These are phyloP conservation scores for Spilosoma lubricipeda DNA, from an alignment of 2,888 invertebrate genomes.

Conservation along the genomic window DNA sequence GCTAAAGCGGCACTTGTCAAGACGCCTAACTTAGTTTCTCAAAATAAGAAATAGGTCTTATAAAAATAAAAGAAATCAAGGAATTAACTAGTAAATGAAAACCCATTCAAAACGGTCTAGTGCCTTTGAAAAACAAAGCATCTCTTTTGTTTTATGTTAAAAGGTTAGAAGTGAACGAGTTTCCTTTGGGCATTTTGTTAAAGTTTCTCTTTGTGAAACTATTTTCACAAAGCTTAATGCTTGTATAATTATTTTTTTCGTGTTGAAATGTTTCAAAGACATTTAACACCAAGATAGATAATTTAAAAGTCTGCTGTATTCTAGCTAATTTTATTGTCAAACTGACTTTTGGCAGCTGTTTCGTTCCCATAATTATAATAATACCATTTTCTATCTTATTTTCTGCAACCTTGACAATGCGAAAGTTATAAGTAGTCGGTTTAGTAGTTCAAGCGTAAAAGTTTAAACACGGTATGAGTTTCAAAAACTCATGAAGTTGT, in stretches of 20 bases:
- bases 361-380: neutral
- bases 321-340: neutral
- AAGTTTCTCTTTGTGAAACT: conserved; percentile 38
- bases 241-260: conserved; percentile 30
- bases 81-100: neutral
- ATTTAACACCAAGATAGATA: conserved; percentile 30
- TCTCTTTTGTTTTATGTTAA: conserved; percentile 25
- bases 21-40: neutral
- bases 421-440: neutral
- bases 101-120: neutral
- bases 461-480: neutral
- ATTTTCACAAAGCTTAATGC: conserved; percentile 38
- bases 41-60: neutral
- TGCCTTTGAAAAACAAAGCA: conserved; percentile 9
- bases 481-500: too few species aligned
- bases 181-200: conserved; percentile 29
- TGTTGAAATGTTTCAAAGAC: conserved; percentile 28
- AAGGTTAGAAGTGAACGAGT: conserved; percentile 32
- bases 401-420: neutral
- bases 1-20: neutral
- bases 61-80: neutral
- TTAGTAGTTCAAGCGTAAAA: neutral
- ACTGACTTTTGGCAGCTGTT: neutral
- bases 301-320: conserved; percentile 34
- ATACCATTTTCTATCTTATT: neutral